phyloP scores from a whole-genome alignment of 2,888 invertebrate species.

The Drosophila sordidula region DNA sequence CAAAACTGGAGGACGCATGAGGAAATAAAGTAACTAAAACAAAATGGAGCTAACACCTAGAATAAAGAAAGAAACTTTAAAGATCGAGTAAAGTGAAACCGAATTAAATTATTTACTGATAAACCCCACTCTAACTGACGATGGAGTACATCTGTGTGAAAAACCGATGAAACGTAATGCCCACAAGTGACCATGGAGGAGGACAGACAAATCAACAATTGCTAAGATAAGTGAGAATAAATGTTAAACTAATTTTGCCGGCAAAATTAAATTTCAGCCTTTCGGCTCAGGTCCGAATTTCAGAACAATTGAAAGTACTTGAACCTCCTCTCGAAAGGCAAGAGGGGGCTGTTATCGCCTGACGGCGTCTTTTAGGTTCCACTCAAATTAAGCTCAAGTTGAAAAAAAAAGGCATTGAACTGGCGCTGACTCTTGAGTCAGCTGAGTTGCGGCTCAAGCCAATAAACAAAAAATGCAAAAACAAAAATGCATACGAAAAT shows the following conservation, averaged over 20 bases:
- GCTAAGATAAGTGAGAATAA: background rate
- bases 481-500: constrained; percentile 8
- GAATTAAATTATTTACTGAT: too few relatives aligned
- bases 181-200: background rate
- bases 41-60: too few relatives aligned
- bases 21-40: too few relatives aligned
- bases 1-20: too few relatives aligned
- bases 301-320: constrained; percentile 6
- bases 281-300: background rate
- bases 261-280: background rate
- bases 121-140: too few relatives aligned
- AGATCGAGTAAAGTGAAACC: too few relatives aligned
- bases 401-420: constrained; percentile 7
- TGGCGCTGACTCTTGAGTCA: constrained; percentile 4
- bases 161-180: too few relatives aligned
- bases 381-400: constrained; percentile 2
- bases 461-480: background rate
- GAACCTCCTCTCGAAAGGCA: background rate
- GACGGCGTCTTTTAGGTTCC: background rate
- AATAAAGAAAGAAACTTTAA: too few relatives aligned
- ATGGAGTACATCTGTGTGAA: too few relatives aligned
- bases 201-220: too few relatives aligned
- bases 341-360: too few relatives aligned
- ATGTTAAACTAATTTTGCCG: background rate
- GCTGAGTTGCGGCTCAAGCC: background rate